phyloP scores from a whole-genome alignment of 2,797 vertebrate genomes.

The Mallotus villosus region DNA sequence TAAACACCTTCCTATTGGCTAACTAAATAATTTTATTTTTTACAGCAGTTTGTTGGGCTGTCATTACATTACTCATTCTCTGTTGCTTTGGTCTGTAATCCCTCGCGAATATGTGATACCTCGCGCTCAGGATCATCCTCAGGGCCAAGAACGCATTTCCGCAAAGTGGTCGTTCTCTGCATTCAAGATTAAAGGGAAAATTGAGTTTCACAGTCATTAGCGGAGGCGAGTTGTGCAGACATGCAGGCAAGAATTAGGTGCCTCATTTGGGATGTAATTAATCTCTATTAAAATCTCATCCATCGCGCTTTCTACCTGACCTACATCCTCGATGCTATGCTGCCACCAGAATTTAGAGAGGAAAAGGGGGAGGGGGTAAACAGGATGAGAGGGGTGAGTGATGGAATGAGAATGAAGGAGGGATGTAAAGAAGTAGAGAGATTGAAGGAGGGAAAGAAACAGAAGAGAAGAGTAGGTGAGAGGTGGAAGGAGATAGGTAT shows the following conservation, averaged over 20 bases:
- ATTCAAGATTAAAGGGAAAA: constrained; percentile 3
- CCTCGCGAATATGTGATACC: not conserved
- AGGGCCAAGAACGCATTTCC: not conserved
- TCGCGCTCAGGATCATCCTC: not conserved
- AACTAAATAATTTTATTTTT: too few species aligned
- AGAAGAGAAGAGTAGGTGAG: not conserved
- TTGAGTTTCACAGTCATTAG: constrained; percentile 18
- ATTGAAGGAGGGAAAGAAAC: not conserved
- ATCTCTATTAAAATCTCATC: constrained; percentile 56
- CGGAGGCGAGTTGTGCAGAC: not conserved
- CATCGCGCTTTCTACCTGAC: constrained; percentile 39
- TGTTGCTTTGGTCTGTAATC: not conserved
- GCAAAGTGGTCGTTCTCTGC: not conserved
- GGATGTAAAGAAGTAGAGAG: not conserved
- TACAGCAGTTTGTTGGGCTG: too few species aligned
- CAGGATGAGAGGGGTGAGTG: not conserved
- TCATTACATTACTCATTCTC: not conserved
- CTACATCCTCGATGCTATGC: constrained; percentile 35
- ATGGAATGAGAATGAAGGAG: not conserved
- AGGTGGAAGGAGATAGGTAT: not conserved
- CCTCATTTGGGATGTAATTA: constrained; percentile 54
- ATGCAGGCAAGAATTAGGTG: constrained; percentile 17
- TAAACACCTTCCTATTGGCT: too few species aligned
- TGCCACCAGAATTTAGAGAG: constrained; percentile 10
- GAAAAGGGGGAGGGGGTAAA: not conserved